Base-by-base conservation (phyloP, 2,797 vertebrate genomes). In the Oophaga sylvatica region DNA sequence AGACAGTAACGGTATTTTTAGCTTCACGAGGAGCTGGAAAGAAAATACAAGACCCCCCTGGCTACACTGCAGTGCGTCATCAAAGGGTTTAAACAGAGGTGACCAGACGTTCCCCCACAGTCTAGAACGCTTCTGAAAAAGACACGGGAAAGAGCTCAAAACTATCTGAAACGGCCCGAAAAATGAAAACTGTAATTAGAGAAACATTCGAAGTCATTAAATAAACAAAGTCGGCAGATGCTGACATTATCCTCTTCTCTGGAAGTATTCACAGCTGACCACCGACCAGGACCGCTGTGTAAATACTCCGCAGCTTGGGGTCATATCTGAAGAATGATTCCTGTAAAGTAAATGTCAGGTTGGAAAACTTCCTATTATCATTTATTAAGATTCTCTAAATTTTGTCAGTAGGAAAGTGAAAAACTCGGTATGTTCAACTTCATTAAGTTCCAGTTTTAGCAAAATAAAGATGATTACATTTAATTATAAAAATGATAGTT, bases 21-120 rank as follows among this genome's bases (percentile, higher is more conserved):
- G 73, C 73, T 60, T 31, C 85, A 45, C 9, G 31, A 81, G 67
- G 15, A 71, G 77, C 41, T 78, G 41, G 90, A 92, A 92, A 91
- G 89, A 90, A 90, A 93, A 91, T 92, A 91, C 93, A 90, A 94
- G 91, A 91, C 93, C 93, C 92, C 92, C 63, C 22, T 67, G 84
- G 75, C 75, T 80, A 86, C 20, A 53, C 9, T 20, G 76, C 62
- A 70, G 84, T 86, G 84, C 84, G 75, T 79, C 84, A 79, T 53
- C 84, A 68, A 80, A 86, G 84, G 84, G 84, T 86, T 86, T 80
- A 86, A 20, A 26, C 76, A 86, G 84, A 85, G 83, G 83, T 85
- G 83, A 85, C 73, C 83, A 85, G 83, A 85, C 83, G 35, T 84
- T 77, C 45, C 71, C 73, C 73, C 62, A 20, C 17, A 63, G 76